Evolutionary conservation across 2,113 vertebrate genomes (phyloP), one percentile per base, ranked within the genome.

Genomic region (Todiramphus saurophagus): DNA sequence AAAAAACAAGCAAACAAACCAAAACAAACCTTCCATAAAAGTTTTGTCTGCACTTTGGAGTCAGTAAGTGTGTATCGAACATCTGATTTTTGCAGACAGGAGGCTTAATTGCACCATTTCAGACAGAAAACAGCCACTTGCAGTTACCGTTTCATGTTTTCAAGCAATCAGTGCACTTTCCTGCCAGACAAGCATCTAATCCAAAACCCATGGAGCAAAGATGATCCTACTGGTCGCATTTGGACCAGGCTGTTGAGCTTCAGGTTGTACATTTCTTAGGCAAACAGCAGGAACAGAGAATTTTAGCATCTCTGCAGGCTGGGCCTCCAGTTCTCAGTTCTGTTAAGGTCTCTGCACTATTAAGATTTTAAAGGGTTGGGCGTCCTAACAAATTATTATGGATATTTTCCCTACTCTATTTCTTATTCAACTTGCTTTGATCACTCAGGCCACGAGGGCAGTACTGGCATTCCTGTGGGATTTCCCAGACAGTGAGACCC

Each of bases 391-490:
- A 50, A 15, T 39, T 55, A 9, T 25, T 66, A 19, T 2, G 18
- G 46, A n/a, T 43, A 16, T 21, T 86, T 62, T 56, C 75, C 35
- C 13, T 37, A 2, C 31, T 70, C 62, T 51, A 11, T 37, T 41
- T 43, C 35, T 80, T 21, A 35, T 23, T 27, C 3, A 0, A 30
- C 31, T 43, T 63, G 16, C 21, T 83, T 70, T 1, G 0, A 37
- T 37, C 37, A 10, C 30, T 41, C 37, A 10, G 17, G 31, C 7
- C 7, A 4, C 0, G 1, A 16, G 11, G 33, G 5, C 39, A 63
- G 7, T n/a, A 37, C 35, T 39, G 58, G 12, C 15, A 3, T 72
- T 80, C 33, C 69, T 46, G 19, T 0, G 1, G 43, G 41, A 73
- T 72, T 67, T 73, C 43, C 12, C n/a, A 80, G 7, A 4, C 30